Evolutionary conservation across 1,140 invertebrate species (phyloP), one percentile per base, ranked within the genome.

Genomic region (Diabrotica virgifera): DNA sequence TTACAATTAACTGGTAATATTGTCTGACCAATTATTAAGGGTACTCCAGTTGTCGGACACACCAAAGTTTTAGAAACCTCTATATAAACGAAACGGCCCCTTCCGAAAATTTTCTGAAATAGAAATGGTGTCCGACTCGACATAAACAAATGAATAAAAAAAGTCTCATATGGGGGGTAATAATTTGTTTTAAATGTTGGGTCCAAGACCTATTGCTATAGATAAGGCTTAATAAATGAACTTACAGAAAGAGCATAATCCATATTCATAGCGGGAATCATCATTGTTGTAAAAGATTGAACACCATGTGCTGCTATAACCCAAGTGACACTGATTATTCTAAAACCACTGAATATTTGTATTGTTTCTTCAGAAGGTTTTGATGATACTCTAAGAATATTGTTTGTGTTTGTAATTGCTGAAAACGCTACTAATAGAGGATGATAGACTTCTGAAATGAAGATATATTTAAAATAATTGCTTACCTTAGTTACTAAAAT

Each of bases 291-390:
- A 53, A 36, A 62, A 3, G 36, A 24, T 10, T 24, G 50, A 5
- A 54, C 11, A 9, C 63, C 64, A 52, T 70, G 69, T 36, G 67
- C 76, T 5, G 73, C 62, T 40, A 79, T 68, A 36, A 79, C 72
- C 77, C 77, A 79, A 50, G 72, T 54, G 54, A 76, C 77, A 61
- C 74, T 77, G 6, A 79, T 63, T 14, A 77, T 72, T 55, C 73
- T 70, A 14, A 79, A 65, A 11, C 78, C 78, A 65, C 78, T 63
- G 38, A 79, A 71, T 60, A 71, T 73, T 9, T 73, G 63, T 24
- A 79, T 68, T 35, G 75, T 70, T 13, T 76, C 74, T 52, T 8
- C 40, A 13, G 50, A 40, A 36, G 10, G 8, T 63, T 64, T 37
- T n/a, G 6, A 46, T 6, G 56, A 56, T 5, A 46, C 50, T 3